Evolutionary conservation across 2,113 vertebrate species (phyloP), one percentile per base, ranked within the genome.

Genomic region (Haemorhous mexicanus): DNA sequence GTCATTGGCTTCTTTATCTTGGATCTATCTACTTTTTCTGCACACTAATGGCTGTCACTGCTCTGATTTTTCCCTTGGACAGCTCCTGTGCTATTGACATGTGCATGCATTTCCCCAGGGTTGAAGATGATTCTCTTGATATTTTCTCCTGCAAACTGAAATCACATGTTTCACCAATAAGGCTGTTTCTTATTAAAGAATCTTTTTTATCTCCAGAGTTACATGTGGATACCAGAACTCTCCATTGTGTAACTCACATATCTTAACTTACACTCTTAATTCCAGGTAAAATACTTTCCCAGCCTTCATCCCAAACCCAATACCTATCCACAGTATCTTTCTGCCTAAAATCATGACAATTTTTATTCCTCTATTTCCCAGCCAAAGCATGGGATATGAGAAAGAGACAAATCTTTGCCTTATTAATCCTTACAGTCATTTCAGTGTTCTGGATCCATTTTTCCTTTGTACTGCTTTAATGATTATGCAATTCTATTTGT

Each of bases 161-260:
- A 93, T 97, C 94, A 95, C 55, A 82, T 91, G 70, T 83, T 81
- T 74, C n/a, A 44, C 35, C 74, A 87, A 55, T 2, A 17, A 87
- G 79, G 46, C 93, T 96, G 90, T 66, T 95, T 95, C 75, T 88
- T 75, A 93, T 95, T 90, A 96, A 35, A 58, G 75, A 72, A 88
- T 90, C 41, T 16, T 88, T 94, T 87, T 79, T 77, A 32, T 95
- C 67, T 87, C 35, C 2, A 0, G 47, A 80, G 35, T 91, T 88
- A 75, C 94, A 92, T 68, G 70, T 94, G 87, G 72, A 73, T 84
- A 86, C 55, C 82, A 96, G 85, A 93, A 84, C 62, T 83, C 24
- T 84, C 35, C n/a, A 11, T 37, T 97, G 82, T 81, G 61, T 88
- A 90, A 84, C 33, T 87, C 76, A 41, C 12, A 21, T 74, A 62